phyloP scores from a whole-genome alignment of 1,140 invertebrate species.

The Tetramorium alpestre region DNA sequence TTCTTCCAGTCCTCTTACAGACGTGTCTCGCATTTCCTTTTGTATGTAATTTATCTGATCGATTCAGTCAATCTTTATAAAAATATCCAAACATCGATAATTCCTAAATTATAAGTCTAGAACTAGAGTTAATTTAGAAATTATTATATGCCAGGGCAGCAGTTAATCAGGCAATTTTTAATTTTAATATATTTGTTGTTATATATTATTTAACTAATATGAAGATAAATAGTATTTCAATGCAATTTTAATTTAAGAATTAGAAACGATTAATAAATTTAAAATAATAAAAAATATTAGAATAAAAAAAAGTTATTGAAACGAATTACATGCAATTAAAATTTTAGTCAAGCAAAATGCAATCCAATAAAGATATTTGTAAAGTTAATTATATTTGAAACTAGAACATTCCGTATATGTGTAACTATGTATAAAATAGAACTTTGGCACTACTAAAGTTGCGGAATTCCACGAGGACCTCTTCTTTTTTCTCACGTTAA shows the following conservation, averaged over 20 bases:
- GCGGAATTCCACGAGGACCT: background rate
- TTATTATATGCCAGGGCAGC: background rate
- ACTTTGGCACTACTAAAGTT: background rate
- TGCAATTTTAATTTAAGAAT: background rate
- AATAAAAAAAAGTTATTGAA: background rate
- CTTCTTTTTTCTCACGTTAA: conserved; percentile 25
- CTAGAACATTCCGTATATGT: background rate
- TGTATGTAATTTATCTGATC: background rate
- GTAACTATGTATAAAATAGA: conserved; percentile 1
- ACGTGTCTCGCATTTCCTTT: background rate
- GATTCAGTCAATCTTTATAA: background rate
- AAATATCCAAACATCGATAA: background rate
- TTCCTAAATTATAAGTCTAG: background rate
- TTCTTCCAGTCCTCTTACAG: background rate
- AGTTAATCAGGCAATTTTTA: background rate
- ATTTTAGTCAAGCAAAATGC: background rate
- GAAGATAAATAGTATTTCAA: background rate
- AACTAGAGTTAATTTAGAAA: background rate
- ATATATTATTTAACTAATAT: background rate
- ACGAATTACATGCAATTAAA: background rate
- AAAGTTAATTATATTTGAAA: background rate
- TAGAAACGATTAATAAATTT: background rate
- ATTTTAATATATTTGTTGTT: background rate
- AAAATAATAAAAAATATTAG: background rate
- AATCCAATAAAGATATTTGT: background rate